Evolutionary conservation across 1,140 invertebrate genomes (phyloP), one percentile per base, ranked within the genome.

Genomic region (Ips nitidus): DNA sequence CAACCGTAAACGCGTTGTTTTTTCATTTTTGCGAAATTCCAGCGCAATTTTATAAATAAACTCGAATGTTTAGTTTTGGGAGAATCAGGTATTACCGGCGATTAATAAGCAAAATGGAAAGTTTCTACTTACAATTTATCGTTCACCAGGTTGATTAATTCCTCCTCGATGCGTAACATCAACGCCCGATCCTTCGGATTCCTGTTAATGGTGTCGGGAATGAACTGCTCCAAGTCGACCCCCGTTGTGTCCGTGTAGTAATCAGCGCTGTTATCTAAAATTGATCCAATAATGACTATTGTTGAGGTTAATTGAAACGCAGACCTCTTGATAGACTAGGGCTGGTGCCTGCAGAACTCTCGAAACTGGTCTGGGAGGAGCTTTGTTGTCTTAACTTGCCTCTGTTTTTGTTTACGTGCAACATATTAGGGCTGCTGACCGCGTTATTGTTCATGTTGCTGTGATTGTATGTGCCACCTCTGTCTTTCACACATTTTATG

Each of bases 121-220:
- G 2, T 22, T 38, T 38, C 3, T 41, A 85, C 87, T 85, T 85
- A 95, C 88, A 89, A 88, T 52, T 87, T 87, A 75, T 97, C 94
- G 78, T 90, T 92, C 39, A 93, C 88, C 69, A 97, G 90, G 52
- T 87, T 87, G 63, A 90, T 88, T 59, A 98, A 81, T 77, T 97
- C 94, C 74, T 92, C 89, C 81, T 98, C 95, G 8, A 98, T 91
- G 76, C 90, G 90, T 5, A 97, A 81, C 66, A 98, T 81, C 40
- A 94, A 89, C 62, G 90, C 87, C 8, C 94, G 83, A 82, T 98
- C 95, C 76, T 95, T 93, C 2, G 85, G 87, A 81, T 93, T 95
- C 78, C 94, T 92, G 81, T 97, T 95, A 60, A 98, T 84, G 0
- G 94, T 97, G 61, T 94, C 92, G 42, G 90, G 90, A 63, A 98